Evolutionary conservation across 92 coral and sea anemone genomes (phyloP), one percentile per base, ranked within the genome.

Genomic region (Porites divaricata): DNA sequence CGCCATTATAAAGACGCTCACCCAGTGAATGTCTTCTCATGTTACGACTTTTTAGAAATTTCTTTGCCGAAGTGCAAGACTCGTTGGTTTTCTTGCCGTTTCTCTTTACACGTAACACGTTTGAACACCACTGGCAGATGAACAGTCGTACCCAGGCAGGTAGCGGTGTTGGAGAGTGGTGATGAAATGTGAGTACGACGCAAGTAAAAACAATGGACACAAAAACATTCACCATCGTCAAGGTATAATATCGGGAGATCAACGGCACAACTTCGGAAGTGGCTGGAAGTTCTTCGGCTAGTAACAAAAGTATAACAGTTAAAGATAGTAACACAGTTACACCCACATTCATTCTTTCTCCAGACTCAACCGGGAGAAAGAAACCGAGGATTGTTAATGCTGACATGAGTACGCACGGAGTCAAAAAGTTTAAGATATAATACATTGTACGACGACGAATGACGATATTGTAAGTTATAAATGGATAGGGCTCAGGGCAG

Each of bases 271-370:
- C 95, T 76, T 94, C 98, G 81, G 98, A 94, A n/a, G 98, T 94
- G 53, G 98, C 98, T 68, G 98, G 98, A 77, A 94, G 92, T 72
- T 91, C 93, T 50, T 94, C 98, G 81, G 98, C 98, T 28, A 94
- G 90, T 28, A 94, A 83, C 22, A 94, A 84, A 2, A 94, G 81
- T 48, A 94, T 94, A 11, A 94, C 98, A 53, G 98, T 94, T 61
- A 94, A 81, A 2, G 98, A 94, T 48, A 94, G 86, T 13, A 94
- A 83, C 1, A 94, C 98, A 0, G 98, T 94, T 23, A 94, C 98
- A 8, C 98, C 98, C 12, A 94, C 98, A 49, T 94, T 94, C 98
- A 94, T 94, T 53, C 98, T 86, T 81, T 94, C 98, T 17, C 98
- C 98, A 16, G 98, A 94, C 69, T 94, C 98, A 35, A 94, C 98